Evolutionary conservation across 64 coral and sea anemone genomes (phyloP).

Genomic region (Astreopora myriophthalma): DNA sequence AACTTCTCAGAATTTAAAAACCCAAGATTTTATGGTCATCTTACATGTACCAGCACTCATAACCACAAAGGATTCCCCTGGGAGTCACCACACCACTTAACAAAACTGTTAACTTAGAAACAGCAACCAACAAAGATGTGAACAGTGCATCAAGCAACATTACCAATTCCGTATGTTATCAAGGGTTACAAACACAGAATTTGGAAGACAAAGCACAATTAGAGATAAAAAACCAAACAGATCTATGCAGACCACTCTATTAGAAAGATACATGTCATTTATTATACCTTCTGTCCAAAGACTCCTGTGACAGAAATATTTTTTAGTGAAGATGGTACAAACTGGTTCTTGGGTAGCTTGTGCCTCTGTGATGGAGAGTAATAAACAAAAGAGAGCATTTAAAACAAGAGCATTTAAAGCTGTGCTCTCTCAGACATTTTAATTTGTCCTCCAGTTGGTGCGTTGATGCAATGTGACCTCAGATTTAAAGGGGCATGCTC

Average conservation of each 20-base stretch:
- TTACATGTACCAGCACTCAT: too few species aligned
- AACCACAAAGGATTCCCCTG: neutral
- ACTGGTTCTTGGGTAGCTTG: slow-evolving; percentile 94
- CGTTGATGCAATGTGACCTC: too few species aligned
- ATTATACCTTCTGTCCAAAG: slow-evolving; percentile 85
- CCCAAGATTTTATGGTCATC: neutral
- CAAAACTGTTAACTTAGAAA: too few species aligned
- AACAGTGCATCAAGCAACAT: neutral
- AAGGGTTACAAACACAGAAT: too few species aligned
- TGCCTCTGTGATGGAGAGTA: slow-evolving; percentile 66
- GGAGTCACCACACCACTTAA: too few species aligned
- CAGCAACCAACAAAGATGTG: neutral
- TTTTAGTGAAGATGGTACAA: slow-evolving; percentile 90
- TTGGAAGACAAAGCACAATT: neutral
- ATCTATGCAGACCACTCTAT: neutral
- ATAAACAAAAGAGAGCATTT: neutral
- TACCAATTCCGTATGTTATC: too few species aligned
- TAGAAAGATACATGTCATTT: neutral
- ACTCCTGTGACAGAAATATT: slow-evolving; percentile 89
- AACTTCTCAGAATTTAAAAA: too few species aligned
- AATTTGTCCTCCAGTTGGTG: too few species aligned
- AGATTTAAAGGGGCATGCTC: too few species aligned
- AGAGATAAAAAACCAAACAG: neutral
- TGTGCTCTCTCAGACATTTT: too few species aligned
- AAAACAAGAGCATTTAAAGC: too few species aligned